Conservation (phyloP, 2,113 vertebrate species). For the Forbesichthys papilliferus region DNA sequence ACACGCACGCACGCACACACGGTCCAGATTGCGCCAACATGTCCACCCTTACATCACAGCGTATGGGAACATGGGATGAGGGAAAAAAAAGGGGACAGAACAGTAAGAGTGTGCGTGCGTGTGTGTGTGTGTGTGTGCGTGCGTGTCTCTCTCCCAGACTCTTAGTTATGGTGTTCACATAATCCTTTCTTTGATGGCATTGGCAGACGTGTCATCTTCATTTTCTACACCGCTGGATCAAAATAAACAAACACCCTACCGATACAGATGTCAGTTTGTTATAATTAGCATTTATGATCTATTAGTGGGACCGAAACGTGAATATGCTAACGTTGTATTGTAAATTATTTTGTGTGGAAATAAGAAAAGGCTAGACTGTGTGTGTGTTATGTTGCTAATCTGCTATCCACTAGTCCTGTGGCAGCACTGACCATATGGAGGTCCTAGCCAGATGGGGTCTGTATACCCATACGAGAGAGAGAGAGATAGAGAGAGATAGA, state of each 20-base stretch:
- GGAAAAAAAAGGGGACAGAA: conserved; percentile 31
- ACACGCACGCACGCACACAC: conserved; percentile 34
- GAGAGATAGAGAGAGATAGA: conserved; percentile 12
- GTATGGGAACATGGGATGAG: conserved; percentile 7
- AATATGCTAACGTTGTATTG: too few relatives aligned
- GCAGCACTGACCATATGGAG: conserved; percentile 39
- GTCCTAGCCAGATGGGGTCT: conserved; percentile 2
- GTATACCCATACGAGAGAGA: neutral
- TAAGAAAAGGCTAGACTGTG: neutral
- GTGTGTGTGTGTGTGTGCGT: neutral
- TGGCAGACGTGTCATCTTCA: too few relatives aligned
- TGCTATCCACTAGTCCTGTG: neutral
- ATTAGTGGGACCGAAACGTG: too few relatives aligned
- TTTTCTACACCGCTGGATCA: too few relatives aligned
- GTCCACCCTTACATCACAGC: conserved; percentile 66
- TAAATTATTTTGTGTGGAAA: too few relatives aligned
- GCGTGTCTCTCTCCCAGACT: neutral
- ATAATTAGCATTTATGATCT: too few relatives aligned
- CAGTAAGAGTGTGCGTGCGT: neutral
- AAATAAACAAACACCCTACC: too few relatives aligned
- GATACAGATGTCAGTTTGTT: too few relatives aligned
- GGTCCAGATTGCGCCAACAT: conserved; percentile 23
- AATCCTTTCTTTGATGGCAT: too few relatives aligned
- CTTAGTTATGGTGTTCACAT: too few relatives aligned
- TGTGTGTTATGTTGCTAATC: conserved; percentile 9